Evolutionary conservation across 2,888 invertebrate genomes (phyloP).

Genomic region (Drosophila parthenogenetica): DNA sequence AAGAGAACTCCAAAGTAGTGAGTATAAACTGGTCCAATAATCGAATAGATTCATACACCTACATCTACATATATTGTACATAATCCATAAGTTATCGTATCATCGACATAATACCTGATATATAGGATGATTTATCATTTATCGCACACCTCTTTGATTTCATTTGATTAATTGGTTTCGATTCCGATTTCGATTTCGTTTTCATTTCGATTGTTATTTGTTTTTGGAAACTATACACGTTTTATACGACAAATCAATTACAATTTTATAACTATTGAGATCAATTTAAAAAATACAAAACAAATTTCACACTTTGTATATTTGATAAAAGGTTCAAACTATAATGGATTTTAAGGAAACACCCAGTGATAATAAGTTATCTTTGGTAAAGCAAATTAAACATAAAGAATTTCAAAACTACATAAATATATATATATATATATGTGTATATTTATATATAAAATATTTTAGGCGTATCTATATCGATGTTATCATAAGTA

Average conservation of each 20-base stretch:
- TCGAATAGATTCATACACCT: not conserved
- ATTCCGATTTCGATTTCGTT: constrained; percentile 12
- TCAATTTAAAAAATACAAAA: constrained; percentile 51
- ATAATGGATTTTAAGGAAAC: constrained; percentile 95
- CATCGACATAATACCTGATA: constrained; percentile 3
- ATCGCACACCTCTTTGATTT: constrained; percentile 17
- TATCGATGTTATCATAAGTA: constrained; percentile 16
- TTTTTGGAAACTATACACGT: not conserved
- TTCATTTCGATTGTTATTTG: constrained; percentile 17
- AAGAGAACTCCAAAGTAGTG: constrained; percentile 95
- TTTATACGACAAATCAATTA: constrained; percentile 17
- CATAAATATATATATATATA: constrained; percentile 15
- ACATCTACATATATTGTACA: constrained; percentile 4
- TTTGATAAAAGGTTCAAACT: constrained; percentile 89
- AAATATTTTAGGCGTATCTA: constrained; percentile 16
- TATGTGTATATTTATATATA: constrained; percentile 5
- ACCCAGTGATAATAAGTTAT: constrained; percentile 95
- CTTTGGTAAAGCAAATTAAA: constrained; percentile 90
- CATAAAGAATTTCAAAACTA: constrained; percentile 50
- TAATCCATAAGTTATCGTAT: constrained; percentile 1
- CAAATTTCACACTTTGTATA: constrained; percentile 70
- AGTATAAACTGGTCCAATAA: constrained; percentile 78
- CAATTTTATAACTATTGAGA: constrained; percentile 53
- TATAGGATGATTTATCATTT: constrained; percentile 16
- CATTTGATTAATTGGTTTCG: constrained; percentile 8